Base-by-base conservation (phyloP, 2,113 vertebrate genomes). In the Chauna torquata region DNA sequence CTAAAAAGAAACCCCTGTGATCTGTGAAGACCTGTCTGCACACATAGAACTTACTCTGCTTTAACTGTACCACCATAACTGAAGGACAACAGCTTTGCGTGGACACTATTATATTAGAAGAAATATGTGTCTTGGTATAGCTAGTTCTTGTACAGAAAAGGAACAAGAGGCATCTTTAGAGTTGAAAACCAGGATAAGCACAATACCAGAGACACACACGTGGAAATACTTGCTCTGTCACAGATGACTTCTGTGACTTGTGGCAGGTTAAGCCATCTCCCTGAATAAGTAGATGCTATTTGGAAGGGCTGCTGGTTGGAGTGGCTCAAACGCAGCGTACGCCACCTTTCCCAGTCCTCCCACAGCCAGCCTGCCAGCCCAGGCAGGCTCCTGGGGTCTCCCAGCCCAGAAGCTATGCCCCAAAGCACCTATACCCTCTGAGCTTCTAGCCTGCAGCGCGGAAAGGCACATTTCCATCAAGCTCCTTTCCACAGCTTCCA, bases 301-400 rank as follows among this genome's bases (percentile, higher is more conserved):
- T 69, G 71, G 42, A 70, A 92, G 74, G 61, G 30, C 13, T 38
- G 30, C 34, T 52, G 12, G 25, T 28, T 0, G 0, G 49, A 81
- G 45, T 0, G 0, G 44, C 36, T 92, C n/a, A 47, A 69, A 80
- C 9, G 11, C 54, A 36, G 61, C 0, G 6, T 28, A 24, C 38
- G 28, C 30, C 59, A 49, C 20, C 18, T 8, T 36, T 79, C n/a
- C 50, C 45, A 54, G 70, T 38, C 30, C 40, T 86, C 49, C 38
- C 24, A 11, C 47, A 92, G 72, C 40, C 59, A 74, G 25, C 38
- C 32, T 45, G 62, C 42, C 42, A 50, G 44, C 54, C 62, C 34
- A 49, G 38, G 27, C 38, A 76, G 38, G 24, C 44, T 82, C 14
- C 32, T 4, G 0, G 22, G 6, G 9, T 47, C 5, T 8, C 40